Evolutionary conservation across 2,113 vertebrate species (phyloP).

Genomic region (Corythornis cristatus): DNA sequence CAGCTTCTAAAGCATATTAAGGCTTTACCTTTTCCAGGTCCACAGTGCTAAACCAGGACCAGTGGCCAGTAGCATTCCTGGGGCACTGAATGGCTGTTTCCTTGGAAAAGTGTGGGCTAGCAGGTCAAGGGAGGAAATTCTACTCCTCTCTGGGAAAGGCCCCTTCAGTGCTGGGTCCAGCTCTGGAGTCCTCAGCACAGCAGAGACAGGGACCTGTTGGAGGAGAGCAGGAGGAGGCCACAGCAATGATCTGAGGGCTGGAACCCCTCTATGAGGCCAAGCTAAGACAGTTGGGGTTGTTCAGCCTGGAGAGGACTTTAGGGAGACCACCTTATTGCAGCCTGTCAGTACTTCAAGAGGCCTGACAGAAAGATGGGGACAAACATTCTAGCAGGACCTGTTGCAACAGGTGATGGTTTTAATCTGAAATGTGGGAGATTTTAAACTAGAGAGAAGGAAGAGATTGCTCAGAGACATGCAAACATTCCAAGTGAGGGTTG

Average conservation of each 20-base stretch:
- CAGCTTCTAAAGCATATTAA: not conserved
- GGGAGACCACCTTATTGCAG: not conserved
- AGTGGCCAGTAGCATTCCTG: not conserved
- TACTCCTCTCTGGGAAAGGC: no score
- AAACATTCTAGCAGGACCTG: not conserved
- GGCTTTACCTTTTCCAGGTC: not conserved
- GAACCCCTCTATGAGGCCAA: no score
- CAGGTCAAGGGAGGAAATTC: no score
- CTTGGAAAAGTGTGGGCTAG: not conserved
- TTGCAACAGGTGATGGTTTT: not conserved
- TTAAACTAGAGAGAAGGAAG: not conserved
- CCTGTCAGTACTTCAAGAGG: not conserved
- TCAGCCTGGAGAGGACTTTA: not conserved
- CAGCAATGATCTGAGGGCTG: no score
- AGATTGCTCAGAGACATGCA: not conserved
- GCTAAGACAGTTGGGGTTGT: no score
- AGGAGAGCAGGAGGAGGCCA: no score
- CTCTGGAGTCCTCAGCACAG: no score
- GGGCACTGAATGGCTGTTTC: accelerated
- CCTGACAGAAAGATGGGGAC: not conserved
- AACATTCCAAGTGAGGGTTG: not conserved
- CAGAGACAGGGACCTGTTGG: no score
- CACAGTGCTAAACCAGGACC: not conserved
- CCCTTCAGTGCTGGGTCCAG: not conserved
- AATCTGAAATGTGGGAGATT: not conserved